Evolutionary conservation across 2,888 invertebrate species (phyloP).

Genomic region (Notocelia uddmanniana): DNA sequence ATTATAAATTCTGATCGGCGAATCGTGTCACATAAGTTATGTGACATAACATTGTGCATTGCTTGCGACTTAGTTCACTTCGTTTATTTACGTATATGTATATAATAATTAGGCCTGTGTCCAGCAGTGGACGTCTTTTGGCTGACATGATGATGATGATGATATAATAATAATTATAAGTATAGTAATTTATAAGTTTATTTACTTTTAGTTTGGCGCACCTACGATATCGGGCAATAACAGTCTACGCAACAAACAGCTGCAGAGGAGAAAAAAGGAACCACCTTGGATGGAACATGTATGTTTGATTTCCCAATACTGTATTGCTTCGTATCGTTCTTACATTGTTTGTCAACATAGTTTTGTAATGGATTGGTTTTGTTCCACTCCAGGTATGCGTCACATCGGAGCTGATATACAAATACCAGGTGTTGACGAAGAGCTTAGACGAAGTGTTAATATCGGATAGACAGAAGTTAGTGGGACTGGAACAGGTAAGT

Average conservation of each 20-base stretch:
- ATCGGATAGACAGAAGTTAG: slow-evolving; percentile 86
- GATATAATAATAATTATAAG: no score
- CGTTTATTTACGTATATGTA: no score
- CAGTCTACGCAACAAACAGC: slow-evolving; percentile 48
- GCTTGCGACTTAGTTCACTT: no score
- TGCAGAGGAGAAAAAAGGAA: slow-evolving; percentile 72
- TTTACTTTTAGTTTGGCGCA: not conserved
- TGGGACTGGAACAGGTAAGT: slow-evolving; percentile 81
- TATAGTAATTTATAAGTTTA: not conserved
- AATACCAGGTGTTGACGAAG: slow-evolving; percentile 87
- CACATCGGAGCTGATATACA: slow-evolving; percentile 89
- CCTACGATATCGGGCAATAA: slow-evolving; percentile 7
- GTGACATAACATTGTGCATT: no score
- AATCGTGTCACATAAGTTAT: no score
- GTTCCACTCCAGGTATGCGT: slow-evolving; percentile 75
- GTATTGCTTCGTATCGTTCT: not conserved
- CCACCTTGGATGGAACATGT: slow-evolving; percentile 89
- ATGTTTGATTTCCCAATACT: slow-evolving; percentile 27
- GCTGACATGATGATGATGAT: no score
- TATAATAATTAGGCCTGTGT: no score
- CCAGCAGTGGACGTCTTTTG: no score
- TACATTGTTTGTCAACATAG: not conserved
- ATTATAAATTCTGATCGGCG: no score
- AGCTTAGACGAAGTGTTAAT: slow-evolving; percentile 87
- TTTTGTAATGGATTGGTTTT: not conserved